Percentiles rank a stretch among this genome's conserved stretches.
These are phyloP conservation scores for Galendromus occidentalis DNA, from an alignment of 1,140 invertebrate species.

Conservation along the genomic window DNA sequence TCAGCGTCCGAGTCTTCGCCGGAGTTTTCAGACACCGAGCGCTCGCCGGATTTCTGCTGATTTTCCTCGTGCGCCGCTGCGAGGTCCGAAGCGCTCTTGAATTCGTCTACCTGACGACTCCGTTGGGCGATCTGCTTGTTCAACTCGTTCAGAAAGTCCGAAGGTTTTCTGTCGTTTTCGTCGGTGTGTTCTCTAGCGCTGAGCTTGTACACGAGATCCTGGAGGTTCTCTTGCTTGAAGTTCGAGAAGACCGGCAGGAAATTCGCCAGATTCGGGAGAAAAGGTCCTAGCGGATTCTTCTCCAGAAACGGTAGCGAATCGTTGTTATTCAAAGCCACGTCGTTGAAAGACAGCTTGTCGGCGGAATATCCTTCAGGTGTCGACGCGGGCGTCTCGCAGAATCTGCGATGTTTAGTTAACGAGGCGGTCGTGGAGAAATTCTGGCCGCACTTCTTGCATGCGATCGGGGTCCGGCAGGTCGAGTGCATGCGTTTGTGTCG, in stretches of 20 bases:
- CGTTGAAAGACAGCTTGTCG: not conserved
- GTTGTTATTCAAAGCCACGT: not conserved
- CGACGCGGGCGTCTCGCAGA: constrained; percentile 36
- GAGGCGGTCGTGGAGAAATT: constrained; percentile 68
- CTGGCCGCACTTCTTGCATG: constrained; percentile 77
- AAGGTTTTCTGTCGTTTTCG: not conserved
- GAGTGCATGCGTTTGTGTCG: constrained; percentile 97
- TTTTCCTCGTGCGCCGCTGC: not conserved
- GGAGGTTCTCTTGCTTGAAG: constrained; percentile 10
- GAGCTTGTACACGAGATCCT: not conserved
- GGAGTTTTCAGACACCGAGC: not conserved
- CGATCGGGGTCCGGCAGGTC: constrained; percentile 56
- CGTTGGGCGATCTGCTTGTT: not conserved
- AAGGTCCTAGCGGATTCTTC: not conserved
- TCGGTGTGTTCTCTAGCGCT: not conserved
- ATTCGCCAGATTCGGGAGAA: not conserved
- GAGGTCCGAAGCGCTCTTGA: not conserved
- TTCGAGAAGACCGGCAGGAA: constrained; percentile 8
- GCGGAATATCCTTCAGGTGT: constrained; percentile 21
- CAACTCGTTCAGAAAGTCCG: not conserved
- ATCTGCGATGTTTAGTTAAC: constrained; percentile 36
- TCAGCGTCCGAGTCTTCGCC: constrained; percentile 15
- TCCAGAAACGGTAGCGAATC: not conserved
- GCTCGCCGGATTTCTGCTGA: not conserved
- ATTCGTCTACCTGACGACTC: not conserved